A percentile compares a stretch with the other conserved stretches of the same genome.
Evolutionary conservation across 2,113 vertebrate species (phyloP).

Genomic region (Pangasianodon hypophthalmus): DNA sequence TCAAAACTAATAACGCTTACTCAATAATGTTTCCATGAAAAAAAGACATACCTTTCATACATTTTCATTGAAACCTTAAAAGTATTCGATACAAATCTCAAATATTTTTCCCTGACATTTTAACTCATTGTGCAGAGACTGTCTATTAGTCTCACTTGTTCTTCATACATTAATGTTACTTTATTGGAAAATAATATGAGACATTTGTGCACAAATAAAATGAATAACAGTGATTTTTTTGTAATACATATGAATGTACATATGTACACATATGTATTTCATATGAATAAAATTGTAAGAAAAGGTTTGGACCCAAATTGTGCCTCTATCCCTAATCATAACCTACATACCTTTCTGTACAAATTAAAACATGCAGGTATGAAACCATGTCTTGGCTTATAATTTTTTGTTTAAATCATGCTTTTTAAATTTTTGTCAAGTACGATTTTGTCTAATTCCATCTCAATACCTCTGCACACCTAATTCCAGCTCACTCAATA

Average conservation of each 20-base stretch:
- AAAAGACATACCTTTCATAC: not conserved
- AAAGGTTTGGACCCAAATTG: not conserved
- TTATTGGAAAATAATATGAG: not conserved
- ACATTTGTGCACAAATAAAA: not conserved
- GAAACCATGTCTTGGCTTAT: not conserved
- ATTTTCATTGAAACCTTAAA: not conserved
- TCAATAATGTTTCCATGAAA: not conserved
- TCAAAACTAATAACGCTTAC: not conserved
- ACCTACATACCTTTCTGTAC: not conserved
- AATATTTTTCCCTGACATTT: not conserved
- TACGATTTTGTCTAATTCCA: not conserved
- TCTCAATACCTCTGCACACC: not conserved
- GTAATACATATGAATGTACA: too few relatives aligned
- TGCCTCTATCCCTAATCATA: not conserved
- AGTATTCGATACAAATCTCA: not conserved
- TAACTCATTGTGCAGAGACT: not conserved
- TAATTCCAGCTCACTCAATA: not conserved
- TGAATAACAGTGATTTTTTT: too few relatives aligned
- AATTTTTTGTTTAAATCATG: not conserved
- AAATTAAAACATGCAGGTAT: not conserved
- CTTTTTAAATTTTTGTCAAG: too few relatives aligned
- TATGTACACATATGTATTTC: too few relatives aligned
- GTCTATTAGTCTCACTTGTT: not conserved
- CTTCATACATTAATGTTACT: not conserved
- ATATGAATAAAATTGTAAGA: not conserved